phyloP scores from a whole-genome alignment of 1,140 invertebrate species.

The Dreissena rostriformis region DNA sequence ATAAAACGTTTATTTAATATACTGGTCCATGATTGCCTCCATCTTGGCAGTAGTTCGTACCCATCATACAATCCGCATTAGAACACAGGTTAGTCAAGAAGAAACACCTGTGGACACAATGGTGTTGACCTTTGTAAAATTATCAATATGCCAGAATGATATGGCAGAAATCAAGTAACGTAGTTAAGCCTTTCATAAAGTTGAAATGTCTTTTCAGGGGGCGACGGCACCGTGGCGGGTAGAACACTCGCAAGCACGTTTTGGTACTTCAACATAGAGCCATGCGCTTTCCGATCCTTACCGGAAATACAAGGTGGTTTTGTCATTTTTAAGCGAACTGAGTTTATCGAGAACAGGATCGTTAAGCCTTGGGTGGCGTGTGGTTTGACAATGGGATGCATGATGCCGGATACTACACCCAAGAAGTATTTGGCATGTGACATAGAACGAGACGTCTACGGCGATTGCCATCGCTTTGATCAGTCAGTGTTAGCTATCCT shows the following conservation, averaged over 20 bases:
- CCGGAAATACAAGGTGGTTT: not conserved
- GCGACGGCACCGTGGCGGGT: not conserved
- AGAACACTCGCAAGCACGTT: not conserved
- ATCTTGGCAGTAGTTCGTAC: too few relatives aligned
- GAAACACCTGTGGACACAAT: too few relatives aligned
- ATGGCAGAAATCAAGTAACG: too few relatives aligned
- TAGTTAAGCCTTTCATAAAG: too few relatives aligned
- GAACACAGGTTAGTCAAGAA: too few relatives aligned
- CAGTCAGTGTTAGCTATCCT: not conserved
- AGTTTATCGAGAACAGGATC: not conserved
- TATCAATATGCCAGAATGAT: too few relatives aligned
- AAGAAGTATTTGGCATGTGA: not conserved
- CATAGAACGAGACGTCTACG: not conserved
- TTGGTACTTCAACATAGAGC: slow-evolving; percentile 1
- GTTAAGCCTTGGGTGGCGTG: not conserved
- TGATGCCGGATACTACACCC: not conserved
- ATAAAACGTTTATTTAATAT: too few relatives aligned
- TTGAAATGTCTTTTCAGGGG: not conserved
- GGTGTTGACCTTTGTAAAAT: too few relatives aligned
- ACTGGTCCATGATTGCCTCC: too few relatives aligned
- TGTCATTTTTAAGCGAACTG: not conserved
- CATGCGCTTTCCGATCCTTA: not conserved
- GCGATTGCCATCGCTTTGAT: not conserved
- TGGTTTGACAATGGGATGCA: not conserved
- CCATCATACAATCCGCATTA: too few relatives aligned